Base-by-base conservation (phyloP, 2,113 vertebrate species). In the Zosterops lateralis region DNA sequence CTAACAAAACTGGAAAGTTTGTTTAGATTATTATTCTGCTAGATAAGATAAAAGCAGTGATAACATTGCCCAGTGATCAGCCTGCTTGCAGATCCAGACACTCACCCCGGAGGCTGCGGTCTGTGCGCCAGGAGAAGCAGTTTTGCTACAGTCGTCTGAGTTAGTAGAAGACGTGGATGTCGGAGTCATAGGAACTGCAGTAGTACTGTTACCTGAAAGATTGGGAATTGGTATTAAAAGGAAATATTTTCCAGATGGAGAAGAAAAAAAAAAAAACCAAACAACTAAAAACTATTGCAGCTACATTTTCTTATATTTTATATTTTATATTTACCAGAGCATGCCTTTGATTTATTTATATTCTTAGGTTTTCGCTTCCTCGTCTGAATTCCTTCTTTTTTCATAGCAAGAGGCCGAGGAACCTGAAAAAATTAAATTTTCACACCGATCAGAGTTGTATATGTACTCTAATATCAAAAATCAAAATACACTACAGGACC, bases 331-430 rank as follows among this genome's bases (percentile, higher is more conserved):
- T 97, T 98, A 99, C 99, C 98, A 87, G 99, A 99, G 90, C 99
- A 99, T 78, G 98, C 93, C 90, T 99, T 99, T 56, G 98, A 97
- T 97, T 99, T 99, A 97, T 98, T 99, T 96, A 99, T 95, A 88
- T 99, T 99, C 98, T 99, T 99, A n/a, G 99, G 99, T 98, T 99
- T 99, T 97, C 99, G 96, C 97, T 99, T 99, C 96, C 99, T 98
- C 3, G 99, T 99, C 98, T 99, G 99, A 98, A 99, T 99, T 87
- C 99, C 99, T 96, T 99, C 99, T 98, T 99, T 99, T 97, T 99
- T 99, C 99, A 99, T 99, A 86, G 99, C 99, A 76, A 99, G 98
- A 2, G 99, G 99, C 68, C 99, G 98, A 70, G 99, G 99, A 77
- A 99, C 99, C 99, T 99, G 95, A 86, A 97, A 95, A 96, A 71